Base-by-base conservation (phyloP, 2,113 vertebrate genomes). In the Syrmaticus mikado region DNA sequence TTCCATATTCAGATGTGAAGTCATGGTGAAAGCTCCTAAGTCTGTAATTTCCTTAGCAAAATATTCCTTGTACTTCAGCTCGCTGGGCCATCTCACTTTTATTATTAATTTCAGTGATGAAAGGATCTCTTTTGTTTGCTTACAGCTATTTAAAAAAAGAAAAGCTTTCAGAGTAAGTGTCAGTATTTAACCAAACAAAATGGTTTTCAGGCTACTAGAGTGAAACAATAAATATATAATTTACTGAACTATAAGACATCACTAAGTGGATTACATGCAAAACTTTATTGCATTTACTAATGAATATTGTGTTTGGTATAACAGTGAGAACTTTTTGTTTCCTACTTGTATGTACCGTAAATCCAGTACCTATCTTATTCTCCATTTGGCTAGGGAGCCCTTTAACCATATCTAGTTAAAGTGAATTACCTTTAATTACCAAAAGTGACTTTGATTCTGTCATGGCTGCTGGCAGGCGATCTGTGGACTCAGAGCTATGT, bases 351-450 rank as follows among this genome's bases (percentile, higher is more conserved):
- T 21, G 14, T 67, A 24, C 52, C 41, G 8, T 86, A 75, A 83
- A 64, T 82, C 36, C 36, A 50, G 27, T 57, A 38, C 64, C 66
- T 71, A 2, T 48, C 5, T 64, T 80, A 79, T n/a, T 91, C 30
- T 45, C 32, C 6, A 5, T 83, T 84, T 91, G 34, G 13, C 78
- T 82, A 48, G 45, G 60, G 75, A 87, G 45, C 82, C 21, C 77
- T 93, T 85, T 76, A 92, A 76, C 34, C 5, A 13, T 79, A 60
- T 38, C 20, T 40, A 52, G 50, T 90, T 91, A 74, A 89, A 76
- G 40, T 30, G 9, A 85, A 91, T 86, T 91, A 60, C 21, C 74
- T 91, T 94, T 85, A 89, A 73, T 95, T 96, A 77, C n/a, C 8
- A 7, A 12, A 95, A 95, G 38, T 70, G 57, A n/a, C 46, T 94